Conservation (phyloP, 2,113 vertebrate genomes). For the Murina feae region DNA sequence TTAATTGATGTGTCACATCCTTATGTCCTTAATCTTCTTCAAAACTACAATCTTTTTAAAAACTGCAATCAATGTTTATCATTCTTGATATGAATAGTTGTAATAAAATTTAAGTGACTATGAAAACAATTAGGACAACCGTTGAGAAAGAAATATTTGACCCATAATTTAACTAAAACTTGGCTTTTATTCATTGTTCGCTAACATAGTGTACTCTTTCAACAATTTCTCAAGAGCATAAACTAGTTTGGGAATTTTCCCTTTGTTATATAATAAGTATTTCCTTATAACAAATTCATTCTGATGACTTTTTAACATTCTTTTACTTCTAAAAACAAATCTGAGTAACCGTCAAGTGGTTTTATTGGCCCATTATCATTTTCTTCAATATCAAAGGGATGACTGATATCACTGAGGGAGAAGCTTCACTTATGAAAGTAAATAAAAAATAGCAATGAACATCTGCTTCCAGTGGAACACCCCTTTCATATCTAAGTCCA, state of each 20-base stretch:
- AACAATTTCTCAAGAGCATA: conserved; percentile 44
- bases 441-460: neutral
- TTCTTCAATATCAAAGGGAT: conserved; percentile 32
- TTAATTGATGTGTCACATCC: neutral
- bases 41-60: neutral
- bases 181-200: conserved; percentile 23
- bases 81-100: neutral
- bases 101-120: conserved; percentile 27
- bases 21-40: conserved; percentile 1
- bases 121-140: conserved; percentile 16
- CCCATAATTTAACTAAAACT: conserved; percentile 25
- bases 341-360: neutral
- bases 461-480: neutral
- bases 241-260: conserved; percentile 38
- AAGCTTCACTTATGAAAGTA: conserved; percentile 12
- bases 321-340: conserved; percentile 38
- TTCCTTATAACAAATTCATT: conserved; percentile 34
- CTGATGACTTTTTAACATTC: conserved; percentile 39
- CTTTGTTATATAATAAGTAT: conserved; percentile 34
- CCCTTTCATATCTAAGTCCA: neutral
- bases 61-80: conserved; percentile 3
- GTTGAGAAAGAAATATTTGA: conserved; percentile 12
- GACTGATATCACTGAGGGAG: neutral
- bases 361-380: conserved; percentile 14
- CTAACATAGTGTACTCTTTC: conserved; percentile 9